A percentile compares a stretch with the other conserved stretches of the same genome.
phyloP scores from a whole-genome alignment of 2,888 invertebrate species.

The Scaptomyza flava region DNA sequence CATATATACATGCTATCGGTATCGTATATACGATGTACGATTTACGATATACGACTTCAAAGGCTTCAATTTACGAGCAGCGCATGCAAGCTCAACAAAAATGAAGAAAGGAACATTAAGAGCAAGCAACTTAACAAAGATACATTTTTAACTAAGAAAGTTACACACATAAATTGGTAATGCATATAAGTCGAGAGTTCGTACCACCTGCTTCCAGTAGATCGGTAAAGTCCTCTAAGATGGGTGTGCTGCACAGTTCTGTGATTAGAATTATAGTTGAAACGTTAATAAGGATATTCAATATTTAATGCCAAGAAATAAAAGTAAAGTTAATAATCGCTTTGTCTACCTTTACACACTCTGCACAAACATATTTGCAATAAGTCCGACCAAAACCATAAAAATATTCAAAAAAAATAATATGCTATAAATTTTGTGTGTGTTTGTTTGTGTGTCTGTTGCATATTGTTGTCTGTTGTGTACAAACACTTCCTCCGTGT shows the following conservation, averaged over 20 bases:
- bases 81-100: conserved; percentile 50
- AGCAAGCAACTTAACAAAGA: conserved; percentile 12
- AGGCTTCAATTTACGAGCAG: conserved; percentile 53
- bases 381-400: conserved; percentile 33
- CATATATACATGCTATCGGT: conserved; percentile 21
- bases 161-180: conserved; percentile 11
- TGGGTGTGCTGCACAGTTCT: conserved; percentile 83
- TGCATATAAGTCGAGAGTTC: conserved; percentile 39
- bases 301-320: no score
- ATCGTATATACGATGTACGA: conserved; percentile 21
- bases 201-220: conserved; percentile 85
- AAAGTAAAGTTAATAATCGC: no score
- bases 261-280: conserved; percentile 40
- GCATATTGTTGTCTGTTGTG: conserved; percentile 1
- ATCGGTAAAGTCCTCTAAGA: conserved; percentile 85
- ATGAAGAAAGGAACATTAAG: conserved; percentile 23
- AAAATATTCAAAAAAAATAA: conserved; percentile 65
- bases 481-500: conserved; percentile 5
- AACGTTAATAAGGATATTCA: neutral
- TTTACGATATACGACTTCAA: conserved; percentile 6
- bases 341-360: no score
- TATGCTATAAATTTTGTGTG: conserved; percentile 62
- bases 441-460: conserved; percentile 3
- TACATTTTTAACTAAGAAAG: conserved; percentile 22
- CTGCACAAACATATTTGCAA: neutral